Percentiles rank a stretch among this genome's conserved stretches.
Evolutionary conservation across 2,797 vertebrate species (phyloP).

Genomic region (Cottoperca gobio): DNA sequence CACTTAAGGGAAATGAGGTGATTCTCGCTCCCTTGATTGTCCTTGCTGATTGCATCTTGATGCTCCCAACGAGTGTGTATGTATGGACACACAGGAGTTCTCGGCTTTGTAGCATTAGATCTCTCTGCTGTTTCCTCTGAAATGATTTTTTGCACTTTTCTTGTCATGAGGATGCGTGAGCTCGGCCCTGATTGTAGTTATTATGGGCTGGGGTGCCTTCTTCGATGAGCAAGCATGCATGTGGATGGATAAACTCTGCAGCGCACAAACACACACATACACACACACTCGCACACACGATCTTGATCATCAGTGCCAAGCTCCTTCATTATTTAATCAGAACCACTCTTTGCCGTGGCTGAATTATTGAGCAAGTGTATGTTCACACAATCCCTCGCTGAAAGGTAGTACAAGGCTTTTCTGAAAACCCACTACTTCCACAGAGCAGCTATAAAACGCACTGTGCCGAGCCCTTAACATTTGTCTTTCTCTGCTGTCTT

Average conservation of each 20-base stretch:
- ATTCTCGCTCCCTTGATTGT: conserved; percentile 49
- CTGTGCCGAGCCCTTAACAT: conserved; percentile 28
- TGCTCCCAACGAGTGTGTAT: conserved; percentile 28
- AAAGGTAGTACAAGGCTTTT: conserved; percentile 77
- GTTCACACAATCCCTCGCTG: conserved; percentile 81
- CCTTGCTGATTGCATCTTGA: conserved; percentile 57
- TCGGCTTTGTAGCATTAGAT: conserved; percentile 40
- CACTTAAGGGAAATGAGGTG: conserved; percentile 25
- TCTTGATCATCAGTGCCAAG: conserved; percentile 73
- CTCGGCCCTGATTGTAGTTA: conserved; percentile 51
- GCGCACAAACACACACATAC: conserved; percentile 27
- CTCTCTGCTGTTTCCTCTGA: conserved; percentile 24
- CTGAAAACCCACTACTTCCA: conserved; percentile 65
- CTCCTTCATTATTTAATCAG: conserved; percentile 85
- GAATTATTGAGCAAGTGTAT: conserved; percentile 83
- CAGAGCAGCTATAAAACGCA: conserved; percentile 41
- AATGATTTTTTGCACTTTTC: conserved; percentile 53
- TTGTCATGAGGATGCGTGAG: conserved; percentile 38
- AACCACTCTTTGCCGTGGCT: conserved; percentile 79
- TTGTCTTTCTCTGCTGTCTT: conserved; percentile 25
- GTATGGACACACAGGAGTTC: conserved; percentile 4
- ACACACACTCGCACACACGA: conserved; percentile 37
- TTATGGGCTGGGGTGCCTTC: conserved; percentile 45
- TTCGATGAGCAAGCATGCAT: conserved; percentile 45
- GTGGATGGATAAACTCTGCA: conserved; percentile 35